Conservation (phyloP, 2,888 invertebrate species). For the Leucophora obtusa region DNA sequence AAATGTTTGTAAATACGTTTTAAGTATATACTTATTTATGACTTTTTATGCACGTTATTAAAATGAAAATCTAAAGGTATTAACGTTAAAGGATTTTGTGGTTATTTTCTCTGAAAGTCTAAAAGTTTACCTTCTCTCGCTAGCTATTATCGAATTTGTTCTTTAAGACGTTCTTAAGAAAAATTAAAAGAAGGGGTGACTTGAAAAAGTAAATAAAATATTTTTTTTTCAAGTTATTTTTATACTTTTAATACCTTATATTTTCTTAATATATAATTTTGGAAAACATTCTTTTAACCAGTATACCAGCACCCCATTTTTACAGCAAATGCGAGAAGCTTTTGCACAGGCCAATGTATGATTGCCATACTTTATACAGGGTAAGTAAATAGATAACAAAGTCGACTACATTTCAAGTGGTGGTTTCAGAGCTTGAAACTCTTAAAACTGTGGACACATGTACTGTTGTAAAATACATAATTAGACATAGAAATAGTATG, state of each 20-base stretch:
- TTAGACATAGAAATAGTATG: too few species aligned
- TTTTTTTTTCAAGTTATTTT: neutral
- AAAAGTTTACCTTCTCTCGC: constrained; percentile 1
- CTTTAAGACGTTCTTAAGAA: constrained; percentile 2
- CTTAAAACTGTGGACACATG: too few species aligned
- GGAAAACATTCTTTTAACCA: neutral
- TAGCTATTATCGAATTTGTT: neutral
- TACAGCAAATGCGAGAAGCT: too few species aligned
- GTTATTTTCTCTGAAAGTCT: constrained; percentile 32
- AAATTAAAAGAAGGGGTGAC: constrained; percentile 4
- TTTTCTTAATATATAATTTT: neutral
- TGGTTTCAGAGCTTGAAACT: too few species aligned
- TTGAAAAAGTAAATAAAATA: neutral
- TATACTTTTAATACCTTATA: neutral
- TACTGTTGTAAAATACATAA: too few species aligned
- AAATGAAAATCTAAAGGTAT: constrained; percentile 46
- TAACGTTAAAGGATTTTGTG: constrained; percentile 50
- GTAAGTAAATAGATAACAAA: too few species aligned
- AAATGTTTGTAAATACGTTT: neutral
- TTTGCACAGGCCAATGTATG: too few species aligned
- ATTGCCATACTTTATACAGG: too few species aligned
- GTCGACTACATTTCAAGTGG: too few species aligned
- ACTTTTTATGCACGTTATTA: constrained; percentile 37
- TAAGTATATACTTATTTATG: constrained; percentile 19
- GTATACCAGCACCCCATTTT: too few species aligned